phyloP scores from a whole-genome alignment of 2,888 invertebrate genomes.

The Ramazzottius varieornatus region DNA sequence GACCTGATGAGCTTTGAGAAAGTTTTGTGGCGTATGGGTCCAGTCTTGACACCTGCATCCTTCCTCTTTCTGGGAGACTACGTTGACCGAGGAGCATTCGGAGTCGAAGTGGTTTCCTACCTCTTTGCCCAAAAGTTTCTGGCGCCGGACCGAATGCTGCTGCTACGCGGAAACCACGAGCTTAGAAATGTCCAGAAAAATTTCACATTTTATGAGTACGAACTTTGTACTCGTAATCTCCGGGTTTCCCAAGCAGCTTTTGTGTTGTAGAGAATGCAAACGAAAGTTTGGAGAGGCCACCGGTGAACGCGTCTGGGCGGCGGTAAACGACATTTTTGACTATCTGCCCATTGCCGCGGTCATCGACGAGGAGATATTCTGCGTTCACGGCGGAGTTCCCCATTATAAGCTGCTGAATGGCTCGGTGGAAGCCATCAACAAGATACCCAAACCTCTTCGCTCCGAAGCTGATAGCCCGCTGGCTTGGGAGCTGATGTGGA shows the following conservation, averaged over 20 bases:
- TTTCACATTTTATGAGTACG: slow-evolving; percentile 41
- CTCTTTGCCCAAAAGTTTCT: slow-evolving; percentile 41
- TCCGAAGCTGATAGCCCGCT: slow-evolving; percentile 36
- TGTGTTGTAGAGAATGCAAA: slow-evolving; percentile 34
- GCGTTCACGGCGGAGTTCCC: slow-evolving; percentile 51
- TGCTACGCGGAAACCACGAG: slow-evolving; percentile 48
- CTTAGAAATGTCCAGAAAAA: slow-evolving; percentile 42
- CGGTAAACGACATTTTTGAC: slow-evolving; percentile 42
- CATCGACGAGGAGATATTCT: slow-evolving; percentile 47
- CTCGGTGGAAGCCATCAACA: slow-evolving; percentile 34
- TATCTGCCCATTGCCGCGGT: slow-evolving; percentile 42
- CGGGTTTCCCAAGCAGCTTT: not conserved
- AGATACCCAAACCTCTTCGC: slow-evolving; percentile 35
- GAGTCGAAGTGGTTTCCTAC: slow-evolving; percentile 41
- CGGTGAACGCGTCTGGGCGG: slow-evolving; percentile 38
- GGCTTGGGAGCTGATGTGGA: slow-evolving; percentile 54
- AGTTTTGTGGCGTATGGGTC: slow-evolving; percentile 40
- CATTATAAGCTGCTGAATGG: slow-evolving; percentile 34
- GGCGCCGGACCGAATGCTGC: slow-evolving; percentile 34
- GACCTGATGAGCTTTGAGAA: slow-evolving; percentile 41
- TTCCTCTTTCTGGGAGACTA: slow-evolving; percentile 48
- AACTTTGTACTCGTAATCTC: slow-evolving; percentile 5
- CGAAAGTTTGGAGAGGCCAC: slow-evolving; percentile 37
- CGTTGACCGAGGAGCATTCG: slow-evolving; percentile 41
- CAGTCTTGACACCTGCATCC: slow-evolving; percentile 34